Evolutionary conservation across 1,140 invertebrate species (phyloP), one percentile per base, ranked within the genome.

Genomic region (Palaemon carinicauda): DNA sequence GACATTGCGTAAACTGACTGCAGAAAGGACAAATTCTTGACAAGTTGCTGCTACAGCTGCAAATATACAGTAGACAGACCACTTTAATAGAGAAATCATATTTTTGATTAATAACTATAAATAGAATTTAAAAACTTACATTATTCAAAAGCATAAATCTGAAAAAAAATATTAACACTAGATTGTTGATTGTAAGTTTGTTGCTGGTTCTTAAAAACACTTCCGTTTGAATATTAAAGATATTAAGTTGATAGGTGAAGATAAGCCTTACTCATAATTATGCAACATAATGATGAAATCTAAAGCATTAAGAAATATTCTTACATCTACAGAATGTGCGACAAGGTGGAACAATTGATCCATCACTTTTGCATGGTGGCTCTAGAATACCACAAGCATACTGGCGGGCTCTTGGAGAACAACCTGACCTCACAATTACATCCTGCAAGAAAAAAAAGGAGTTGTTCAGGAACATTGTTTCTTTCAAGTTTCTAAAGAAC

Each of bases 251-350:
- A 71, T 52, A 12, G 52, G 14, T 2, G 69, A 19, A 84, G 15
- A 14, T 75, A 84, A 81, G 50, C 17, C n/a, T n/a, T n/a, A n/a
- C n/a, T n/a, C n/a, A n/a, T n/a, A n/a, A n/a, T 74, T 41, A 56
- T 3, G 19, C 41, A 29, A 41, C 74, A n/a, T 27, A n/a, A 60
- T 15, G 3, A 21, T 71, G 19, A 52, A 31, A 21, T 71, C 41
- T n/a, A 73, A 27, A 0, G n/a, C 19, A 29, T 79, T 29, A n/a
- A 31, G n/a, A 60, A 65, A 15, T 5, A 7, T 79, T 87, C 88
- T 90, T 91, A 95, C 94, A 93, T 93, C 93, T 94, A 88, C 94
- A 95, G 87, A 94, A 93, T 88, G 93, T 93, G 54, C 93, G 92
- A 88, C 94, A 95, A 0, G 94, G 94, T 83, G 93, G 93, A 88